Evolutionary conservation across 2,888 invertebrate species (phyloP), one percentile per base, ranked within the genome.

Genomic region (Lumbricus terrestris): DNA sequence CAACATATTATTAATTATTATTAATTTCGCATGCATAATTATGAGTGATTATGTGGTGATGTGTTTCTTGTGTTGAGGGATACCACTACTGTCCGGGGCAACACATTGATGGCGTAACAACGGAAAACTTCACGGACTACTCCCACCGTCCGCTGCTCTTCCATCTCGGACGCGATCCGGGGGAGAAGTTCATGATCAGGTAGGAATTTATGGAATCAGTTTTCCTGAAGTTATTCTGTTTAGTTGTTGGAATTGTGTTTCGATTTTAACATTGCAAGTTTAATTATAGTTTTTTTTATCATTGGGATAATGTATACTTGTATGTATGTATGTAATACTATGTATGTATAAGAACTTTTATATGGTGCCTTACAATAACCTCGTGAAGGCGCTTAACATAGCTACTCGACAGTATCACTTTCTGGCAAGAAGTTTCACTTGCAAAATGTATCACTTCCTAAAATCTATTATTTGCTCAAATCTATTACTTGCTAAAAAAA

Each of bases 31-130:
- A n/a, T n/a, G n/a, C n/a, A n/a, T n/a, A n/a, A n/a, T n/a, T 6
- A 40, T 40, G 15, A 69, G 69, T 69, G 69, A 69, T n/a, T 16
- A n/a, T 69, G 13, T 85, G 33, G 16, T 11, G 15, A 23, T 33
- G 35, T 83, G 37, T 85, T 85, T n/a, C 20, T 85, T 85, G 35
- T n/a, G n/a, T 18, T 47, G 91, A 92, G 92, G 92, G 92, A 35
- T 93, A 93, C 90, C 91, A 93, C 83, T 93, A 93, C 91, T 93
- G 93, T 90, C 93, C 93, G 2, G 93, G 93, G 33, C 92, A 93
- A 90, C 88, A 91, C 33, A 88, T 93, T 0, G 90, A 88, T 13
- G 92, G 92, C 23, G 92, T 93, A 82, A 93, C 93, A 16, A 92
- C 92, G 20, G 90, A 89, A 20, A 89, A 92, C 88, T 85, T 93